Conservation (phyloP, 1,140 invertebrate genomes). For the Drosophila pectinifera region DNA sequence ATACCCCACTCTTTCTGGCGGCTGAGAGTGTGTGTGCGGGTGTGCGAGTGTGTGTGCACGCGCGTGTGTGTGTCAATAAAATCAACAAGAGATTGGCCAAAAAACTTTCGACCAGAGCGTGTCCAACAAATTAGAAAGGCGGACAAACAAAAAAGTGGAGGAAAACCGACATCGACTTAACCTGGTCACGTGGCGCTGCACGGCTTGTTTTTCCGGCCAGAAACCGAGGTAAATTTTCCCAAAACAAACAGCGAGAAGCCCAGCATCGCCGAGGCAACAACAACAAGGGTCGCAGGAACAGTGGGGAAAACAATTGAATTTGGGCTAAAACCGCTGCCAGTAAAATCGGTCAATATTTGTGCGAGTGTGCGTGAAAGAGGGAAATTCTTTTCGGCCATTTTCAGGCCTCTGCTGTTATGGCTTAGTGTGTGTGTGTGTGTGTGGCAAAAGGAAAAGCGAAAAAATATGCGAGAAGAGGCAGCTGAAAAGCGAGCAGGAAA, state of each 20-base stretch:
- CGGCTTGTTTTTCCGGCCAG: conserved; percentile 37
- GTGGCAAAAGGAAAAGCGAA: conserved; percentile 22
- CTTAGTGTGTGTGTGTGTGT: conserved; percentile 9
- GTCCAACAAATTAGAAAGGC: conserved; percentile 54
- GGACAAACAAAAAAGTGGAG: conserved; percentile 1
- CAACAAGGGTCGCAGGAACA: too few relatives aligned
- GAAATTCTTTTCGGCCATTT: conserved; percentile 43
- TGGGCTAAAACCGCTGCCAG: conserved; percentile 26
- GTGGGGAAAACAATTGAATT: conserved; percentile 13
- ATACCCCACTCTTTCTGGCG: not conserved
- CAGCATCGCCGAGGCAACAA: conserved; percentile 17
- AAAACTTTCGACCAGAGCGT: conserved; percentile 46
- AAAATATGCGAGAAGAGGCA: not conserved
- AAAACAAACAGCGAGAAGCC: conserved; percentile 28
- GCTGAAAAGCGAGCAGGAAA: conserved; percentile 9
- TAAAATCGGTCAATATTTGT: conserved; percentile 80
- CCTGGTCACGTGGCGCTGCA: conserved; percentile 31
- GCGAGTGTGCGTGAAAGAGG: conserved; percentile 21
- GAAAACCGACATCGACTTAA: conserved; percentile 41
- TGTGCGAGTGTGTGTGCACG: conserved; percentile 20
- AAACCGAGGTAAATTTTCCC: conserved; percentile 34
- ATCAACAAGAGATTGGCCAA: conserved; percentile 64
- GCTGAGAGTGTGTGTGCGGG: not conserved
- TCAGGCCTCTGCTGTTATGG: conserved; percentile 19
- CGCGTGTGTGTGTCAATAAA: conserved; percentile 63